These are phyloP conservation scores for Diabrotica virgifera DNA, from an alignment of 1,140 invertebrate genomes.

Conservation along the genomic window DNA sequence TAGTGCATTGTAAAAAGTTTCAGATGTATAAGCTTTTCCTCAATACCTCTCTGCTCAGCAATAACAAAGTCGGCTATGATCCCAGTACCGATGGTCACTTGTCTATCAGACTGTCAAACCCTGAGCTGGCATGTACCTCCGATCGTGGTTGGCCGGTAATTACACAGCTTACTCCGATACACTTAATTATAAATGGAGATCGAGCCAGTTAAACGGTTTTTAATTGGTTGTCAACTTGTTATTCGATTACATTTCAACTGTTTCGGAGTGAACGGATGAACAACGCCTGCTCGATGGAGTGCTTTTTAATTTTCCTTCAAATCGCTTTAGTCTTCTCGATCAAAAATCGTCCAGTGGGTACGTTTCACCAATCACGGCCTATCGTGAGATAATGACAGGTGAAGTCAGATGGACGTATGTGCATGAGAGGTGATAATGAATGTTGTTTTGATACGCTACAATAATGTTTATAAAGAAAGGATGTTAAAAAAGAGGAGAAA, in stretches of 20 bases:
- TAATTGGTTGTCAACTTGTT: conserved; percentile 43
- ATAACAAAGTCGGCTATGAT: conserved; percentile 17
- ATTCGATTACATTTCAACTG: conserved; percentile 23
- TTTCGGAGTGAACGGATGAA: background rate
- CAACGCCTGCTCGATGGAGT: conserved; percentile 12
- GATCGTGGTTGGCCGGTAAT: conserved; percentile 37
- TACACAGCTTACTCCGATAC: conserved; percentile 38
- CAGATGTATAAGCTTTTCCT: too few species aligned
- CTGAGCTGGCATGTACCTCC: conserved; percentile 22
- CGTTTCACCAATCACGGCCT: too few species aligned
- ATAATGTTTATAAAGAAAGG: too few species aligned
- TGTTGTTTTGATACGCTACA: too few species aligned
- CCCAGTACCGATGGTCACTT: conserved; percentile 23
- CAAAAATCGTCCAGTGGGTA: too few species aligned
- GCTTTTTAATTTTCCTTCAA: conserved; percentile 12
- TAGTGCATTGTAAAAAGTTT: too few species aligned
- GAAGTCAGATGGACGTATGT: too few species aligned
- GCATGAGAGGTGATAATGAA: too few species aligned
- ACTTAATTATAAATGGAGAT: conserved; percentile 41
- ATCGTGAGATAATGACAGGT: too few species aligned
- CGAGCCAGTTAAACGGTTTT: conserved; percentile 39
- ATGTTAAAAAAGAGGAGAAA: too few species aligned
- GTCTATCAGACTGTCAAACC: conserved; percentile 39
- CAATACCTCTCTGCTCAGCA: background rate
- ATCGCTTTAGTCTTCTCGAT: too few species aligned